phyloP scores from a whole-genome alignment of 1,140 invertebrate species.

The Dolichoris vasculosae region DNA sequence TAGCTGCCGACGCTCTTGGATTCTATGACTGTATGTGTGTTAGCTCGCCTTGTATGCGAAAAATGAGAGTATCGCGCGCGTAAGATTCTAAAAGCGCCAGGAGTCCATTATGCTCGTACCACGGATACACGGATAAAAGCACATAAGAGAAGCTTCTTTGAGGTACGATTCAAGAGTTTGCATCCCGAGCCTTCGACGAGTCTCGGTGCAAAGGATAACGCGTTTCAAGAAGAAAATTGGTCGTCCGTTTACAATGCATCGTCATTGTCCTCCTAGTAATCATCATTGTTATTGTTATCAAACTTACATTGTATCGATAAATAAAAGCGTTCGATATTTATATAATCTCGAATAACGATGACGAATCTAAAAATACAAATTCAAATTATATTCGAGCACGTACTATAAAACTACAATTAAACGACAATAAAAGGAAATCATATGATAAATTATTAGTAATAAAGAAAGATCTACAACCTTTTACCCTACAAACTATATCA shows the following conservation, averaged over 20 bases:
- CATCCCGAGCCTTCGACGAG: too few relatives aligned
- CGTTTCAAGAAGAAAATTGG: too few relatives aligned
- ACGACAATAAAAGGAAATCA: neutral
- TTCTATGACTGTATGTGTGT: neutral
- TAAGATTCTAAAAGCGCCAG: neutral
- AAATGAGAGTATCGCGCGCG: too few relatives aligned
- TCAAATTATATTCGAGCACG: neutral
- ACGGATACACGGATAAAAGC: neutral
- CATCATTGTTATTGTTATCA: neutral
- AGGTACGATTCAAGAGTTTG: too few relatives aligned
- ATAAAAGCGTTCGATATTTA: neutral
- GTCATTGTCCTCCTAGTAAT: too few relatives aligned
- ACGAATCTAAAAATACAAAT: conserved; percentile 1
- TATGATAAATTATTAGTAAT: neutral
- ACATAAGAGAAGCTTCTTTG: too few relatives aligned
- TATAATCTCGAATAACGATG: neutral
- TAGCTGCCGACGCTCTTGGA: neutral
- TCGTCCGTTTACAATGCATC: too few relatives aligned
- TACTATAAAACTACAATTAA: conserved; percentile 7
- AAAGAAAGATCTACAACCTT: neutral
- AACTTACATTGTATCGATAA: neutral
- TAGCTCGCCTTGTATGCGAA: conserved; percentile 10
- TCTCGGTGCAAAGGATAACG: too few relatives aligned
- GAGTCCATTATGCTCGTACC: neutral
- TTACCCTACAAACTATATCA: neutral